Evolutionary conservation across 2,113 vertebrate genomes (phyloP).

Genomic region (Mastomys coucha): DNA sequence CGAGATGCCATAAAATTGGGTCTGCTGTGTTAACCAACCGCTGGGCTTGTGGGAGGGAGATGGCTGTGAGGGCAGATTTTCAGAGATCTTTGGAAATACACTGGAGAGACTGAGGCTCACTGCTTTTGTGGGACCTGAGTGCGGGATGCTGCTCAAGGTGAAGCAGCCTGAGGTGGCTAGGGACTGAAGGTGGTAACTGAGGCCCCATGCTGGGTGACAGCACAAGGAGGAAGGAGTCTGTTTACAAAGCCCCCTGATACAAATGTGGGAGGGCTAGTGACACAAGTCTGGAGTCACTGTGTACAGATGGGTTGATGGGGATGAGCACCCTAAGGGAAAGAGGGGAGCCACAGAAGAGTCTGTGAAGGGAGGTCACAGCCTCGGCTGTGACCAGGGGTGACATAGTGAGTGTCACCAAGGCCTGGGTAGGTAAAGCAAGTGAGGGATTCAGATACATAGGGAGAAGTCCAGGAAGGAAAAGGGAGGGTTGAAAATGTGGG

Average conservation of each 20-base stretch:
- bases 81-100: not conserved
- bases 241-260: not conserved
- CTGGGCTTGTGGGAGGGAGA: not conserved
- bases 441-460: not conserved
- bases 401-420: not conserved
- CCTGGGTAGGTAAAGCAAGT: not conserved
- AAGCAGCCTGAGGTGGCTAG: not conserved
- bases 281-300: slow-evolving; percentile 18
- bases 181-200: not conserved
- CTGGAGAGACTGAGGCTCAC: not conserved
- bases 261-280: not conserved
- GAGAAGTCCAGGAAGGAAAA: not conserved
- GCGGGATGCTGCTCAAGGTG: not conserved
- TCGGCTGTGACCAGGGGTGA: not conserved
- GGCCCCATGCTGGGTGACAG: not conserved
- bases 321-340: not conserved
- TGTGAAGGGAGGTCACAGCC: not conserved
- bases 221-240: not conserved
- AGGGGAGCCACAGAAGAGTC: not conserved
- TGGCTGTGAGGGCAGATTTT: not conserved
- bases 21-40: not conserved
- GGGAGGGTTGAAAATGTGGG: not conserved
- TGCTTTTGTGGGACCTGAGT: not conserved
- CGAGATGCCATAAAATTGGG: not conserved
- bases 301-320: not conserved